Percentiles rank a stretch among this genome's conserved stretches.
These are phyloP conservation scores for Megastigmus dorsalis DNA, from an alignment of 2,888 invertebrate genomes.

Conservation along the genomic window DNA sequence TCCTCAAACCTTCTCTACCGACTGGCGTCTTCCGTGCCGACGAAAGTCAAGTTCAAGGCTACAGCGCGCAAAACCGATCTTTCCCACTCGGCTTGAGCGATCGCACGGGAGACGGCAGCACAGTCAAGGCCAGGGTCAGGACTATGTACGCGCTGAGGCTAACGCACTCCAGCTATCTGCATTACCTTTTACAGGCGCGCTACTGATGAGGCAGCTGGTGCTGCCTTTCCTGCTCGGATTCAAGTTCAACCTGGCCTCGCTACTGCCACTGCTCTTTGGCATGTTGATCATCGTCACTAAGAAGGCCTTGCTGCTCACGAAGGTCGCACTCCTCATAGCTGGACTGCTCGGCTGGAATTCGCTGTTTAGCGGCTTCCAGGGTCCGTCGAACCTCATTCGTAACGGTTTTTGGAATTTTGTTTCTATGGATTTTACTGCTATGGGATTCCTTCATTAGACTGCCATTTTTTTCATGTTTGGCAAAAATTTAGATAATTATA, in stretches of 20 bases:
- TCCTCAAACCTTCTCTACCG: constrained; percentile 9
- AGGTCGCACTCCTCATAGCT: constrained; percentile 83
- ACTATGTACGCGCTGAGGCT: not conserved
- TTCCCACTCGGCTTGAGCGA: not conserved
- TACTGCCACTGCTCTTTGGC: constrained; percentile 85
- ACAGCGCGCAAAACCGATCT: not conserved
- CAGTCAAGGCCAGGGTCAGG: constrained; percentile 29
- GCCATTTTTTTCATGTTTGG: not conserved
- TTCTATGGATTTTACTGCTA: not conserved
- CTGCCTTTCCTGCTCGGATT: constrained; percentile 86
- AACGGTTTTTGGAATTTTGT: not conserved
- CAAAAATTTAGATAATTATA: not conserved
- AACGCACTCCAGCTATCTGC: constrained; percentile 38
- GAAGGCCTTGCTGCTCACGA: constrained; percentile 85
- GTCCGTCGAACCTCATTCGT: not conserved
- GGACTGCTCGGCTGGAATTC: constrained; percentile 80
- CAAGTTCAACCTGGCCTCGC: constrained; percentile 85
- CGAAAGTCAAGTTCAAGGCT: constrained; percentile 51
- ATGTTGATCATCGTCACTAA: constrained; percentile 83
- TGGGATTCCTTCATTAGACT: not conserved
- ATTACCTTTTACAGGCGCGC: constrained; percentile 79
- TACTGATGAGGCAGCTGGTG: constrained; percentile 83
- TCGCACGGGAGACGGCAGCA: constrained; percentile 23
- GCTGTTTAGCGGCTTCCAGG: constrained; percentile 59
- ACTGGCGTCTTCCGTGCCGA: constrained; percentile 22